A percentile compares a stretch with the other conserved stretches of the same genome.
Conservation (phyloP, 2,113 vertebrate species). For the Diadophis punctatus region DNA sequence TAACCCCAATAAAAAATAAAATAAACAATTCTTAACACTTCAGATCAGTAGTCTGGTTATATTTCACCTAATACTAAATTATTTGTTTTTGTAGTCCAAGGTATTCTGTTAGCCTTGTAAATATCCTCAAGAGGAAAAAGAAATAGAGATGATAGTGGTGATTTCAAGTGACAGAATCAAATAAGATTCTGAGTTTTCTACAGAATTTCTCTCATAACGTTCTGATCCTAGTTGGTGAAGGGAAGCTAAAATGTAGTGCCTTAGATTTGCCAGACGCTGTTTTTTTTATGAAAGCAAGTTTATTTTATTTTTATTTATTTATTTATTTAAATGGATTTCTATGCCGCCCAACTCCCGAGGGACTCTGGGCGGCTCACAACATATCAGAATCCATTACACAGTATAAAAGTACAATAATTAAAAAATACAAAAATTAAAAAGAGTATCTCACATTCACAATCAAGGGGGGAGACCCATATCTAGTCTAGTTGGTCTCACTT, state of each 20-base stretch:
- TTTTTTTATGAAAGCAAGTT: not conserved
- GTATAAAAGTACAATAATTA: too few species aligned
- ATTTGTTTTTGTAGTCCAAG: not conserved
- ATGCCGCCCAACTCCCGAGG: too few species aligned
- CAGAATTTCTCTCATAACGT: not conserved
- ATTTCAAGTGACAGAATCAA: not conserved
- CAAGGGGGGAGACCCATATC: too few species aligned
- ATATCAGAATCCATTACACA: too few species aligned
- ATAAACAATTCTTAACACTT: not conserved
- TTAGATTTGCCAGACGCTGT: not conserved
- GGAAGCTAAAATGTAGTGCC: not conserved
- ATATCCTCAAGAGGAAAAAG: not conserved
- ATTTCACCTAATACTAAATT: not conserved
- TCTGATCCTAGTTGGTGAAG: not conserved
- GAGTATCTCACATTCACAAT: too few species aligned
- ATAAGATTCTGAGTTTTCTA: not conserved
- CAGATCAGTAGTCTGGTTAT: not conserved
- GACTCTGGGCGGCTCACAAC: too few species aligned
- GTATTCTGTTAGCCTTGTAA: not conserved
- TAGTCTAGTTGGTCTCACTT: too few species aligned
- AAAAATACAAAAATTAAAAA: too few species aligned
- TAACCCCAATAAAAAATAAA: not conserved
- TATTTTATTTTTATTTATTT: too few species aligned
- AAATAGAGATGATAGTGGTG: not conserved
- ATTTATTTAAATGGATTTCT: too few species aligned